phyloP scores from a whole-genome alignment of 2,888 invertebrate genomes.

The Phytoseiulus persimilis region DNA sequence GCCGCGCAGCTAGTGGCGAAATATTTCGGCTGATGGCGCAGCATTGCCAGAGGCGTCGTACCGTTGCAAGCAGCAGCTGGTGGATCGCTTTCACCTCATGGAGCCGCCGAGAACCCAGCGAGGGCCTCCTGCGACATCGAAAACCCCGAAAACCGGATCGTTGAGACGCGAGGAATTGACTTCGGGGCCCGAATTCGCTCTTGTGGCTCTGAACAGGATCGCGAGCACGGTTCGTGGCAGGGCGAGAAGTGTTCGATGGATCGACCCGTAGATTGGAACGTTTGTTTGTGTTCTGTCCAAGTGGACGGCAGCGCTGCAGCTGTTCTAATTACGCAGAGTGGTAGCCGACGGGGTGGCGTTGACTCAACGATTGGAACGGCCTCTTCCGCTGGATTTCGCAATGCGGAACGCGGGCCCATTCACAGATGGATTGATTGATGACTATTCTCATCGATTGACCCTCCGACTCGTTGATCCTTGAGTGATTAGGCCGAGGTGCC shows the following conservation, averaged over 20 bases:
- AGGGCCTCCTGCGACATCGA: neutral
- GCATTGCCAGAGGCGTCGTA: neutral
- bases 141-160: neutral
- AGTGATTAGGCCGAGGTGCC: too few relatives aligned
- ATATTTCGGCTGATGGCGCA: neutral
- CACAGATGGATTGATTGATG: neutral
- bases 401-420: too few relatives aligned
- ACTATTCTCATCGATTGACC: neutral
- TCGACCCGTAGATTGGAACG: neutral
- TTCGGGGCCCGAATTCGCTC: neutral
- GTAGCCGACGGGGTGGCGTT: neutral
- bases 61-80: neutral
- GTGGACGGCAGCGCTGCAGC: neutral
- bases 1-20: neutral
- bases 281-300: neutral
- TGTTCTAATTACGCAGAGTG: neutral
- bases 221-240: neutral
- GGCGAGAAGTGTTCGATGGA: neutral
- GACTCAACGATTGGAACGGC: neutral
- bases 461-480: too few relatives aligned
- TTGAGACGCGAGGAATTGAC: neutral
- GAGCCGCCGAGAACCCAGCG: neutral
- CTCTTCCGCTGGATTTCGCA: neutral
- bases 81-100: neutral
- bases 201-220: neutral